These are phyloP conservation scores for Halcyon leucocephala DNA, from an alignment of 2,797 vertebrate species.

Conservation along the genomic window DNA sequence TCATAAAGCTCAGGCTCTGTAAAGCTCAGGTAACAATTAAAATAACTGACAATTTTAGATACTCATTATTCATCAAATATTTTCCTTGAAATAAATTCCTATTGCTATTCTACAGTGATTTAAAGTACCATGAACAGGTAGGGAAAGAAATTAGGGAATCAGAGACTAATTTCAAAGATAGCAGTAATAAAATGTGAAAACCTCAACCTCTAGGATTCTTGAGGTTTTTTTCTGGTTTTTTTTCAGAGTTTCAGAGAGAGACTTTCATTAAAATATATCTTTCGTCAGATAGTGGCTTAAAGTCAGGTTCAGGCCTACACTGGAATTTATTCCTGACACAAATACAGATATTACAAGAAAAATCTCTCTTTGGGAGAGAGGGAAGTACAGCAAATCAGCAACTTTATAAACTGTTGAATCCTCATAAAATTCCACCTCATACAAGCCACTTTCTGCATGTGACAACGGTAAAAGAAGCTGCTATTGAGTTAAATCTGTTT, in stretches of 20 bases:
- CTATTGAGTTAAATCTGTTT: background rate
- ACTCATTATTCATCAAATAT: background rate
- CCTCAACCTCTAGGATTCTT: background rate
- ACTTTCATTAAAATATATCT: background rate
- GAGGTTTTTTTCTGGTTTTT: background rate
- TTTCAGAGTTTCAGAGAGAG: background rate
- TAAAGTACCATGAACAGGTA: background rate
- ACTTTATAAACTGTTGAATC: background rate
- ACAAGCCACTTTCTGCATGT: fast-evolving
- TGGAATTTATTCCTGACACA: background rate
- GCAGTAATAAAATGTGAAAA: background rate
- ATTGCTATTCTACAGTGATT: background rate
- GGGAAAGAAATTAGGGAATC: background rate
- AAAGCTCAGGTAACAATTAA: background rate
- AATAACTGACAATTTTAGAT: background rate
- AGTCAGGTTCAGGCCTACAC: background rate
- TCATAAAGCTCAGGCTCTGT: background rate
- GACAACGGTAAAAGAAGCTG: background rate
- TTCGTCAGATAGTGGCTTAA: conserved; percentile 14
- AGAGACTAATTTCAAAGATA: background rate
- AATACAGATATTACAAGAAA: background rate
- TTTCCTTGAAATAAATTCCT: background rate
- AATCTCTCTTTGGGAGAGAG: background rate
- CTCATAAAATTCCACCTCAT: background rate
- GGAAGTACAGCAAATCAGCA: background rate